Evolutionary conservation across 2,888 invertebrate species (phyloP).

Genomic region (Digitonthophagus gazella): DNA sequence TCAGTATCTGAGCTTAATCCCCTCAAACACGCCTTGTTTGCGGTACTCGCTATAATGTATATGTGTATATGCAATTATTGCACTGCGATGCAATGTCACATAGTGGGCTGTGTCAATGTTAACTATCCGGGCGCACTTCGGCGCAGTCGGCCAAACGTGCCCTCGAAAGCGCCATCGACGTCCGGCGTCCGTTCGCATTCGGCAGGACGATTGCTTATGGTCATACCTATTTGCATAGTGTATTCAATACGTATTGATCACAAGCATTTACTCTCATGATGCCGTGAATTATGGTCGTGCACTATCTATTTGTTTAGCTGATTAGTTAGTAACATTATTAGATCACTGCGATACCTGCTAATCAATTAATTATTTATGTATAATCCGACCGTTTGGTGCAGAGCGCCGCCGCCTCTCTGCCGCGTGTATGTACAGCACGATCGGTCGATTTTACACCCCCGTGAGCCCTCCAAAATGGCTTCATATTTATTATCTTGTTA

Average conservation of each 20-base stretch:
- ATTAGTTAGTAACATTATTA: conserved; percentile 55
- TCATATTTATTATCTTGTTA: neutral
- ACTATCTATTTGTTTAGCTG: conserved; percentile 55
- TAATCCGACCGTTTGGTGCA: conserved; percentile 39
- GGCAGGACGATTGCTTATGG: conserved; percentile 38
- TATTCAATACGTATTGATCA: conserved; percentile 54
- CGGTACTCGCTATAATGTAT: conserved; percentile 43
- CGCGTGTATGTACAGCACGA: neutral
- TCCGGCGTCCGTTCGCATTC: conserved; percentile 30
- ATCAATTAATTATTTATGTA: conserved; percentile 55
- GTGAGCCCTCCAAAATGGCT: neutral
- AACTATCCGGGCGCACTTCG: conserved; percentile 43
- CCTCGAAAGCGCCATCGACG: neutral
- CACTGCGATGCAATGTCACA: conserved; percentile 45
- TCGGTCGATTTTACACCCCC: neutral
- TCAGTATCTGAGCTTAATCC: conserved; percentile 37
- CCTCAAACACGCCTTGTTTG: conserved; percentile 43
- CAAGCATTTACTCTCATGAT: conserved; percentile 50
- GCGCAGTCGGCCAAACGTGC: conserved; percentile 39
- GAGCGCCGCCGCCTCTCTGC: conserved; percentile 29
- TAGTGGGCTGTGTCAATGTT: conserved; percentile 43
- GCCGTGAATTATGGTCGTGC: conserved; percentile 53
- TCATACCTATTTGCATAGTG: conserved; percentile 49
- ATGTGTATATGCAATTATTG: conserved; percentile 46
- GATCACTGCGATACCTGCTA: conserved; percentile 54